Base-by-base conservation (phyloP, 2,113 vertebrate genomes). In the Phoenicopterus ruber region DNA sequence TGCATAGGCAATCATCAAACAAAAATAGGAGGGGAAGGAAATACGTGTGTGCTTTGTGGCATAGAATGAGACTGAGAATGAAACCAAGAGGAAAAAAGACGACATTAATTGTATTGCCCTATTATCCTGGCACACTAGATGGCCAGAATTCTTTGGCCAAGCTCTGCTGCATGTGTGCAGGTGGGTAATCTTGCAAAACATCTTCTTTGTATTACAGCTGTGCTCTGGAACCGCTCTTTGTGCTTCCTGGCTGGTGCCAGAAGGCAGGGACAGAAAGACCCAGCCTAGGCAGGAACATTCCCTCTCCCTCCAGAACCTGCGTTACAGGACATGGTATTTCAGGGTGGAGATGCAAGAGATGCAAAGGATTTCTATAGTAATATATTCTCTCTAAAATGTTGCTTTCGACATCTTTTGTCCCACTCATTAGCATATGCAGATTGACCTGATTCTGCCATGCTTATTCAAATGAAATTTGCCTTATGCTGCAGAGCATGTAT, bases 361-460 rank as follows among this genome's bases (percentile, higher is more conserved):
- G 34, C 11, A 10, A 65, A 76, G 29, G 49, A 65, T 80, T 95
- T 87, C 84, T 66, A 5, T 50, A 87, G 65, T 38, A 57, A 65
- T 84, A 47, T 8, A 44, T 74, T 86, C 16, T 82, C 9, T 82
- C 65, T 72, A 78, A 92, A 96, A 71, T 7, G 17, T 73, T 90
- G 32, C 71, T 90, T 80, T 82, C 86, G 58, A 91, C 32, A 50
- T 79, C 32, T 73, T 4, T 82, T 26, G 25, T 52, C 66, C 62
- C 32, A 14, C 49, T 92, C 57, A 36, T 87, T 86, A 88, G 49
- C 70, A 50, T 87, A 50, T 38, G 70, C 62, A 71, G 55, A 54
- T 31, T 95, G 96, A 94, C 91, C 95, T 82, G 62, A 93, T 95
- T 97, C 94, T 96, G 93, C 93, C 78, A 73, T 31, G 32, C 81